These are phyloP conservation scores for Sula dactylatra DNA, from an alignment of 2,113 vertebrate species.

Conservation along the genomic window DNA sequence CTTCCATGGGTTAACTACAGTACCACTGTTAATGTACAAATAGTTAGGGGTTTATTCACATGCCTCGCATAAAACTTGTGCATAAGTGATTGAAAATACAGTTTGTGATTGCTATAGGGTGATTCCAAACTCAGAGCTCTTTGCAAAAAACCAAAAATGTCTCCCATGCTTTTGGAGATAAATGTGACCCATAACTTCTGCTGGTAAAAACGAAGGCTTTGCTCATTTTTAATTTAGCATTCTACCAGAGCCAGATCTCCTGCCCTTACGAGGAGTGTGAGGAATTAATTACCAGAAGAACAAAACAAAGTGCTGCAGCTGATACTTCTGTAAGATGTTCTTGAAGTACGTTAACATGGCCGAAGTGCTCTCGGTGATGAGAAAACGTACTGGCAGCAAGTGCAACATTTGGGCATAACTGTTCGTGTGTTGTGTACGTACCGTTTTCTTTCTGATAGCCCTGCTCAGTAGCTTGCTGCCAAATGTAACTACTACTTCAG, in stretches of 20 bases:
- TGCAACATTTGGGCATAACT: background rate
- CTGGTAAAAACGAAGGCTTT: background rate
- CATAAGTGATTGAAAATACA: background rate
- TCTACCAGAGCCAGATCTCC: background rate
- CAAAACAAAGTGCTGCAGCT: background rate
- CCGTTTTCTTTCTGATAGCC: background rate
- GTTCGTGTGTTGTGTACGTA: fast-evolving
- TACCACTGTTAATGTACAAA: background rate
- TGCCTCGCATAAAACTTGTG: background rate
- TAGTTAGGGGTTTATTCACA: background rate
- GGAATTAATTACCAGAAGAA: background rate
- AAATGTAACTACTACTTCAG: background rate
- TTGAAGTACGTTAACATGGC: background rate
- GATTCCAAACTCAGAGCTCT: background rate
- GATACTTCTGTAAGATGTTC: background rate
- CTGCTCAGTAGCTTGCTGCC: background rate
- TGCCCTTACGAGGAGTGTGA: background rate
- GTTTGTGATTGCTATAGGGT: background rate
- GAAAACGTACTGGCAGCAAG: background rate
- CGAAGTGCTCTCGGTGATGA: background rate
- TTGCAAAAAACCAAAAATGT: background rate
- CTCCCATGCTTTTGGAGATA: background rate
- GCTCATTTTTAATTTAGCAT: background rate
- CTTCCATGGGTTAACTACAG: background rate
- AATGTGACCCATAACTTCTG: background rate